Base-by-base conservation (phyloP, 2,113 vertebrate species). In the Aspiorhynchus laticeps region DNA sequence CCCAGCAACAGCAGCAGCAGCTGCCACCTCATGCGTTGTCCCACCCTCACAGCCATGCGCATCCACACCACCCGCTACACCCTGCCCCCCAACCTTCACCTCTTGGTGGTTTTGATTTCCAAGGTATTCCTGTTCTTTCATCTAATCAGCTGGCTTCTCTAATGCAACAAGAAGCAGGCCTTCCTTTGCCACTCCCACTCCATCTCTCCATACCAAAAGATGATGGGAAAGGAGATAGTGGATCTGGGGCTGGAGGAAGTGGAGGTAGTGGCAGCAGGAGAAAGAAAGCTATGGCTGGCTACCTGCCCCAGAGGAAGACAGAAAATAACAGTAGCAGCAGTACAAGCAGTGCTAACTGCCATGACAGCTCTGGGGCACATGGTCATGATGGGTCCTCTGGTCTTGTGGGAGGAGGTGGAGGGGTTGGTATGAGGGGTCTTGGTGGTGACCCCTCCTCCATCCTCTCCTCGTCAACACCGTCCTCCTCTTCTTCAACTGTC, bases 251-350 rank as follows among this genome's bases (percentile, higher is more conserved):
- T 0, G 67, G 56, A 24, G 93, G 94, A 5, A 91, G 91, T 28
- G 95, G 89, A 88, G 89, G 89, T 89, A 90, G 95, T 10, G 94
- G 95, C 0, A 95, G 95, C 93, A 92, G 95, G 91, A 93, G 95
- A 11, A 96, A 96, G 90, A 96, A 96, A 71, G 95, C 95, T 0
- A 96, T 96, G 95, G 95, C 94, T 4, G 95, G 95, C 71, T 96
- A 96, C 90, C 90, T 96, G 33, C 95, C 95, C 2, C 95, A 95
- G 90, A 94, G 95, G 83, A 96, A 95, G 88, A 48, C 93, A 0
- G 95, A 96, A 14, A 90, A 90, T 36, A 89, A 65, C 74, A 89
- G 87, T 91, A 91, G 89, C 77, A 91, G 80, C 86, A 91, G 87
- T 89, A 90, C 90, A 80, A 90, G 86, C 43, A 91, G 89, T 53